Conservation (phyloP, 2,888 invertebrate genomes). For the Tipula unca region DNA sequence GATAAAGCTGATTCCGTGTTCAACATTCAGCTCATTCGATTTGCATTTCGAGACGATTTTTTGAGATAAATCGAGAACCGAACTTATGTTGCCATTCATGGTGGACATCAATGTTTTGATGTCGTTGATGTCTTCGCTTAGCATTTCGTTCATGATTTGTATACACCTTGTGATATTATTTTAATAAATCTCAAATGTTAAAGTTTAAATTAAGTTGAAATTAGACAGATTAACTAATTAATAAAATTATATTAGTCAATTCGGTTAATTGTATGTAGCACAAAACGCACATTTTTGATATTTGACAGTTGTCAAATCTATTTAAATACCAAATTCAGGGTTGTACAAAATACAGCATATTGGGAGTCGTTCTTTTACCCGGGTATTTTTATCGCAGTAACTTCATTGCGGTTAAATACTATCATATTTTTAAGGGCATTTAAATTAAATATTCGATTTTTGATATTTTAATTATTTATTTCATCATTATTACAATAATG, state of each 20-base stretch:
- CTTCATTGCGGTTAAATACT: no score
- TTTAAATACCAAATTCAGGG: neutral
- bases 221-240: neutral
- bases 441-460: no score
- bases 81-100: conserved; percentile 75
- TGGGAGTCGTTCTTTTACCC: neutral
- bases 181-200: neutral
- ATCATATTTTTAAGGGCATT: no score
- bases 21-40: conserved; percentile 71
- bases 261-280: no score
- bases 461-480: no score
- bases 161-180: neutral
- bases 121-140: neutral
- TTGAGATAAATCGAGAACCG: conserved; percentile 71
- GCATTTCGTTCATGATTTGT: neutral
- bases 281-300: neutral
- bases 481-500: no score
- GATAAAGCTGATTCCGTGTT: conserved; percentile 86
- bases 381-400: no score
- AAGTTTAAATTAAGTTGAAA: neutral
- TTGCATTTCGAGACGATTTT: conserved; percentile 71
- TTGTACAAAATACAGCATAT: neutral
- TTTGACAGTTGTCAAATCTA: neutral
- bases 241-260: no score
- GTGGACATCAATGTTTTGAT: conserved; percentile 48